Base-by-base conservation (phyloP, 1,140 invertebrate genomes). In the Sinonovacula constricta region DNA sequence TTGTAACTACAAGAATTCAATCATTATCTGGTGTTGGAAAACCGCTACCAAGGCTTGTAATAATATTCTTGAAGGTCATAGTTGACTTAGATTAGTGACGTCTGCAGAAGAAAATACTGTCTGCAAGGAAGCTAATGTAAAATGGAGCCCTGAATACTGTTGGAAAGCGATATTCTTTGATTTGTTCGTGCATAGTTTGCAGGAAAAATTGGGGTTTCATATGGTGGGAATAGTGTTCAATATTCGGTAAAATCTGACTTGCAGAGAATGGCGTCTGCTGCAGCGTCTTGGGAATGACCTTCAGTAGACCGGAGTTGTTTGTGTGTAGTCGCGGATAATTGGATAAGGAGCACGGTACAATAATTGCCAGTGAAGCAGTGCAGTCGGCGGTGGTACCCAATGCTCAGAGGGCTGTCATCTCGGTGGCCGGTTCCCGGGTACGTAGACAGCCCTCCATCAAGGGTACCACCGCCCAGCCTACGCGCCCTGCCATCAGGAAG, bases 31-130 rank as follows among this genome's bases (percentile, higher is more conserved):
- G 34, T 24, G 54, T 70, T 70, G 68, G 24, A 45, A 57, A 70
- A 28, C 31, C 22, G 28, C 22, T 36, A 33, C 68, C 3, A 34
- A 45, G 34, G 33, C 54, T 60, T 70, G 39, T 56, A 22, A 54
- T 74, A 63, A 36, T 56, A 65, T 63, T 74, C 71, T 51, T 74
- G 71, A 74, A 74, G 71, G 71, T 74, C 71, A 74, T 39, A 56
- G n/a, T 65, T 36, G 57, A 63, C 39, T 56, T 49, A 22, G 26
- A 65, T 74, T 33, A 74, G 71, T 74, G 57, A 65, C 53, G 71
- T 74, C 56, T 57, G 54, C 68, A 39, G 4, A 31, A 70, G 56
- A 56, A 59, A 59, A 59, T 70, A 56, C 56, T 33, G 56, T 59
- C 68, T 70, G 68, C 56, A 70, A 36, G 56, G n/a, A 70, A 51